Evolutionary conservation across 92 coral and sea anemone species (phyloP), one percentile per base, ranked within the genome.

Genomic region (Muricea muricata): DNA sequence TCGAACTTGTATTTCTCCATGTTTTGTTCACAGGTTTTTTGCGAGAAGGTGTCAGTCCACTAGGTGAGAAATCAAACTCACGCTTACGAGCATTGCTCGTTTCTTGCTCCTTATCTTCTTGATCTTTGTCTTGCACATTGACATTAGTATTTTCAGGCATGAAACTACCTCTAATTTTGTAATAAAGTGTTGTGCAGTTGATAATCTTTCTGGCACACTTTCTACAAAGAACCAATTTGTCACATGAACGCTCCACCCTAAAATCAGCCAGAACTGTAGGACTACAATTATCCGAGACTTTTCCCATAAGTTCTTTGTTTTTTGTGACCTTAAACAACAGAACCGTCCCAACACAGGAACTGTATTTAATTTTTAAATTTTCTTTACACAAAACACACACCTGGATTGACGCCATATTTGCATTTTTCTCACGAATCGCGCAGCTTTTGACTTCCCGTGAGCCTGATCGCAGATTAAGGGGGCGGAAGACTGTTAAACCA

Each of bases 241-340:
- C 69, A 12, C n/a, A n/a, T n/a, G n/a, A n/a, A n/a, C 69, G 42
- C 4, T 37, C 32, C 32, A 32, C 6, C 15, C 69, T 3, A 14
- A 86, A 78, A 18, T 86, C 77, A 3, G 79, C 56, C 35, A 58
- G 32, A 30, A 72, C 60, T 56, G 58, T 84, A 15, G 73, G 31
- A 58, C 56, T 67, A 35, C 60, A 61, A 30, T 66, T 55, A 30
- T 41, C 45, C 78, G 74, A 61, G 14, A 61, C 84, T 37, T 37
- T 37, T 37, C 5, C 78, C 18, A 75, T 58, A 65, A 85, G 29
- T 40, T 76, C 89, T 46, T 85, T 85, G 84, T 85, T 85, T 75
- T 58, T 60, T 15, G 66, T 85, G 10, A 56, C 57, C 77, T 26
- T 74, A 46, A 85, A 75, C 34, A 63, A 58, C 75, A 83, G 84